Base-by-base conservation (phyloP, 35 echinoderm and acorn worm genomes). In the Ptychodera flava region DNA sequence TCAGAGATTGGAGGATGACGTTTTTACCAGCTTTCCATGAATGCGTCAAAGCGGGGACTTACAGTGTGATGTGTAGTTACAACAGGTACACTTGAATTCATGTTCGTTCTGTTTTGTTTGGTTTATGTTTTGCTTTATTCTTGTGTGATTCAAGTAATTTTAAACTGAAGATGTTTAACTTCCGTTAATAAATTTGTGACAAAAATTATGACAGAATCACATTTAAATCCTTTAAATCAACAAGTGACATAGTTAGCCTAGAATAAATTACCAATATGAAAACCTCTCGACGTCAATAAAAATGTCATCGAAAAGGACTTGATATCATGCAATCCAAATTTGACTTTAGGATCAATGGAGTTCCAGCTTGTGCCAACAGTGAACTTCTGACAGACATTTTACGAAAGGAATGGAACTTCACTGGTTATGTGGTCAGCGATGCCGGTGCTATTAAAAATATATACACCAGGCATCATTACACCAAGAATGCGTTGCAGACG, bases 31-130 rank as follows among this genome's bases (percentile, higher is more conserved):
- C 92, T 32, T 97, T 97, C 79, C 89, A 92, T 33, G 95, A 97
- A 78, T 97, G 95, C 88, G 90, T 97, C 36, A 97, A 97, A 38
- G 95, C 95, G n/a, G 95, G 95, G 36, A 85, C 89, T 0, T 97
- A 94, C 85, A 94, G 92, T 45, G 52, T 97, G 36, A 97, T 97
- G 95, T 97, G 95, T 78, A 97, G 95, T 76, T 97, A 97, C 76
- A 97, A 97, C 80, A 97, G 95, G 95, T 94, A 78, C 75, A 78
- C 30, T 30, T 35, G 35, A 2, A 35, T n/a, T n/a, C n/a, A n/a
- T n/a, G n/a, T n/a, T n/a, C n/a, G n/a, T n/a, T n/a, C n/a, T n/a
- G n/a, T n/a, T n/a, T n/a, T n/a, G n/a, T n/a, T n/a, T n/a, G n/a
- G n/a, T n/a, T n/a, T n/a, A n/a, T n/a, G n/a, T n/a, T n/a, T n/a